Evolutionary conservation across 2,888 invertebrate species (phyloP), one percentile per base, ranked within the genome.

Genomic region (Ormia ochracea): DNA sequence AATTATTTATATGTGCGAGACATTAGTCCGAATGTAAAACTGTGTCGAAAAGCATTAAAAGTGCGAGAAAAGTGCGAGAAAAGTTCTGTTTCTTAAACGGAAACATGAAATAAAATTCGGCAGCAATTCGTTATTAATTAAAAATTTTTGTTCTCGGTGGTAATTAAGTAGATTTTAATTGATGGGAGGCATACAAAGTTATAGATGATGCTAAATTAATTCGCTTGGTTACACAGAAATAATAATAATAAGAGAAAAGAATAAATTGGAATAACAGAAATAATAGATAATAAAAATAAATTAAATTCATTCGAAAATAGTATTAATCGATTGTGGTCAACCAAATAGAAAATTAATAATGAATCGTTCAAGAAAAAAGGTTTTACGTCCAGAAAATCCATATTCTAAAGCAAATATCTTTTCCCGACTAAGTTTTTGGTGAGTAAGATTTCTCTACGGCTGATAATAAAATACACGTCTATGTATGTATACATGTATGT

Each of bases 381-480:
- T 76, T 88, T 91, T 83, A 88, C 91, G 84, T 88, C 90, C 86
- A 52, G 84, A 86, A 83, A 94, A 94, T 89, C 94, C 94, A 0
- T 90, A 92, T 80, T 92, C 93, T 84, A 91, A 85, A 2, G 93
- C 94, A 1, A 94, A 92, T 87, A 83, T 91, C 26, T 83, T 94
- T 21, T 94, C 94, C 1, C 91, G 92, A 82, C 88, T 93, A 83
- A 92, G 92, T 78, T 94, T 92, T 88, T 92, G 93, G 94, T 95
- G 89, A 90, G 93, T 66, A 56, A 36, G 17, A 23, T 14, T n/a
- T 36, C 26, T 6, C 12, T 17, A 41, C 14, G 6, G 10, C 56
- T 33, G 23, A 14, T 50, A 31, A 59, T 50, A 59, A 31, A n/a
- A 41, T 19, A 19, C 9, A 10, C 14, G 23, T 19, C 19, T 41